These are phyloP conservation scores for Cerastis leucographa DNA, from an alignment of 2,888 invertebrate genomes.

Conservation along the genomic window DNA sequence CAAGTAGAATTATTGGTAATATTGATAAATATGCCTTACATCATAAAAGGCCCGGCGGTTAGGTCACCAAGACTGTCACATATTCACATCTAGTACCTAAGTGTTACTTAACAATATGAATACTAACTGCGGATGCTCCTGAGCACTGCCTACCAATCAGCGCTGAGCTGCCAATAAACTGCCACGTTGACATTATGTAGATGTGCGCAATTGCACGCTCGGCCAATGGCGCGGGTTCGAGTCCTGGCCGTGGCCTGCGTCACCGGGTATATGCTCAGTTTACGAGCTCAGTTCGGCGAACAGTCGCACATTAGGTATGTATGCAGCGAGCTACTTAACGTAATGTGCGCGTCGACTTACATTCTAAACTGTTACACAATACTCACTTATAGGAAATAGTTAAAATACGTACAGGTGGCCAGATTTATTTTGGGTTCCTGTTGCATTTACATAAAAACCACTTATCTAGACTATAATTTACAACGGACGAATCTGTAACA, in stretches of 20 bases:
- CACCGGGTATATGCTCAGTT: background rate
- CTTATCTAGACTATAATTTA: background rate
- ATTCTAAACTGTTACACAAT: constrained; percentile 47
- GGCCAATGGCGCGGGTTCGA: constrained; percentile 52
- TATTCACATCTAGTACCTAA: constrained; percentile 14
- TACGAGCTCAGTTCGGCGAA: constrained; percentile 44
- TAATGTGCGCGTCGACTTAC: constrained; percentile 44
- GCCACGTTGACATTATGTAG: constrained; percentile 37
- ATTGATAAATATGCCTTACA: background rate
- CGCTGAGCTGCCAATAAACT: constrained; percentile 23
- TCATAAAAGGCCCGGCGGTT: background rate
- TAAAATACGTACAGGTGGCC: background rate
- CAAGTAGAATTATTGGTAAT: background rate
- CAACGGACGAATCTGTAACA: background rate
- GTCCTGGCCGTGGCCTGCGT: constrained; percentile 7
- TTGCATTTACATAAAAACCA: constrained; percentile 28
- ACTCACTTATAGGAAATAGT: constrained; percentile 28
- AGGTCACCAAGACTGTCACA: background rate
- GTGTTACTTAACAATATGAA: constrained; percentile 2
- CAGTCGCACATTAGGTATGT: constrained; percentile 45
- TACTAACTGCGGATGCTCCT: constrained; percentile 1
- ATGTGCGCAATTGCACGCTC: constrained; percentile 31
- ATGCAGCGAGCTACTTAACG: constrained; percentile 48
- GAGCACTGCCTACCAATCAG: constrained; percentile 34
- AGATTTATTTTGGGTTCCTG: constrained; percentile 21